A percentile compares a stretch with the other conserved stretches of the same genome.
Evolutionary conservation across 2,888 invertebrate species (phyloP).

Genomic region (Pyrocoelia pectoralis): DNA sequence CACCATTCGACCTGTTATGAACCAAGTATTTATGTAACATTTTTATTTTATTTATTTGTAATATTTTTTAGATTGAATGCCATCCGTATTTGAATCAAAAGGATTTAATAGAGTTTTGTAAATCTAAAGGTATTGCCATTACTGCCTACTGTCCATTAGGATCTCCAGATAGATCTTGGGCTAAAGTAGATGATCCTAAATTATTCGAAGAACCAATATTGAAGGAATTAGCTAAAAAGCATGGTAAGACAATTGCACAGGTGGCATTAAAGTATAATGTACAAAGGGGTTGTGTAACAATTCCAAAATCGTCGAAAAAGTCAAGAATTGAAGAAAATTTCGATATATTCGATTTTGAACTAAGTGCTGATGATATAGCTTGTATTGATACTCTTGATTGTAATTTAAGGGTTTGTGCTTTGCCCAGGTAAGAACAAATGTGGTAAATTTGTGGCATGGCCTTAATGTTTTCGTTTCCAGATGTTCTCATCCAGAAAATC

Average conservation of each 20-base stretch:
- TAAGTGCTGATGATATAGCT: constrained; percentile 62
- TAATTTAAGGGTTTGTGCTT: constrained; percentile 50
- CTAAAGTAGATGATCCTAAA: constrained; percentile 57
- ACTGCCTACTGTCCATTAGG: constrained; percentile 67
- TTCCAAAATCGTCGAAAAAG: constrained; percentile 66
- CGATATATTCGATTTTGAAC: constrained; percentile 65
- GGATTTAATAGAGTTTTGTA: constrained; percentile 61
- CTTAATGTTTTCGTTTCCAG: too few species aligned
- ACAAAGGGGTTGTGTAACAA: constrained; percentile 62
- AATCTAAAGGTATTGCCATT: constrained; percentile 58
- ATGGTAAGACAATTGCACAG: constrained; percentile 61
- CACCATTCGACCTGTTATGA: constrained; percentile 69
- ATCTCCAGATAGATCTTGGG: constrained; percentile 62
- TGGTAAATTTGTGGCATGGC: too few species aligned
- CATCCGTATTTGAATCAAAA: too few species aligned
- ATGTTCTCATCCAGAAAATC: too few species aligned
- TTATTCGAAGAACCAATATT: constrained; percentile 61
- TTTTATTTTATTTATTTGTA: not conserved
- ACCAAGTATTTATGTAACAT: constrained; percentile 63
- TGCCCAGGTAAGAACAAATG: constrained; percentile 50
- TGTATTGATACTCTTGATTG: constrained; percentile 54
- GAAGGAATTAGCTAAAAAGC: constrained; percentile 57
- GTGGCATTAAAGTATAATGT: constrained; percentile 60
- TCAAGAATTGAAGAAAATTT: constrained; percentile 64
- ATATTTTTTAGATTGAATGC: constrained; percentile 45